Evolutionary conservation across 1,140 invertebrate genomes (phyloP).

Genomic region (Drosophila sp.): DNA sequence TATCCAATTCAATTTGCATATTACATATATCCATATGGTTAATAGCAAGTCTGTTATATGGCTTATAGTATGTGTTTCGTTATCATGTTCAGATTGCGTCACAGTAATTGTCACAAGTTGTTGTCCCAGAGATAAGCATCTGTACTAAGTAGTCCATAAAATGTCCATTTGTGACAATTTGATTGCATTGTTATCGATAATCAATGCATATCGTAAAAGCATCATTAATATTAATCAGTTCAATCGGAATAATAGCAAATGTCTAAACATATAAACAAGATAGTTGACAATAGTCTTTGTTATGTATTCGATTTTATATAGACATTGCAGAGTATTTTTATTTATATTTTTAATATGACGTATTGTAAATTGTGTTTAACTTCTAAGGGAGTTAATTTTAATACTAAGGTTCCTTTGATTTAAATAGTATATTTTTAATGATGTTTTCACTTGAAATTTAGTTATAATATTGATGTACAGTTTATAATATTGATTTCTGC

Average conservation of each 20-base stretch:
- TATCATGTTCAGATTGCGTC: slow-evolving; percentile 44
- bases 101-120: slow-evolving; percentile 39
- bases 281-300: too few relatives aligned
- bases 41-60: not conserved
- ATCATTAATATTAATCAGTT: not conserved
- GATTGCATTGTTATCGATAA: slow-evolving; percentile 31
- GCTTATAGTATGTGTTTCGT: not conserved
- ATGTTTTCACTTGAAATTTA: too few relatives aligned
- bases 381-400: too few relatives aligned
- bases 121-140: slow-evolving; percentile 7
- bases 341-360: too few relatives aligned
- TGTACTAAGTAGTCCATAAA: slow-evolving; percentile 22
- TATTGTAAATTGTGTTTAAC: too few relatives aligned
- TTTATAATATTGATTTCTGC: too few relatives aligned
- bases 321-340: too few relatives aligned
- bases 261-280: not conserved
- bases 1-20: slow-evolving; percentile 48
- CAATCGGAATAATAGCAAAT: not conserved
- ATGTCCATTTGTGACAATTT: slow-evolving; percentile 17
- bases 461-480: too few relatives aligned
- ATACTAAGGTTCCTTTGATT: too few relatives aligned
- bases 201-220: not conserved
- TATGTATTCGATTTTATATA: too few relatives aligned
- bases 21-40: slow-evolving; percentile 24
- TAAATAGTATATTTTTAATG: too few relatives aligned